phyloP scores from a whole-genome alignment of 2,113 vertebrate species.

The Tichodroma muraria region DNA sequence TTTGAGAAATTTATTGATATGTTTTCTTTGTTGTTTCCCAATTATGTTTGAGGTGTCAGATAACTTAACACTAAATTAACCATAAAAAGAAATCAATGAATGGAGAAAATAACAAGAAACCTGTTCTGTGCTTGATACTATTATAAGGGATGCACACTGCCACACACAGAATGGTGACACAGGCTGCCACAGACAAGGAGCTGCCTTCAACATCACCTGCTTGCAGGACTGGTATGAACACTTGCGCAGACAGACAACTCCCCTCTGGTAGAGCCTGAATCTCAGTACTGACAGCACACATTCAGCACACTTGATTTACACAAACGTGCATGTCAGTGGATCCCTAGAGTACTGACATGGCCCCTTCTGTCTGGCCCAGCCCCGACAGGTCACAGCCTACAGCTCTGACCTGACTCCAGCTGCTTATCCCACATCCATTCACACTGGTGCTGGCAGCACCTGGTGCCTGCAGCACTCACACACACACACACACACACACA shows the following conservation, averaged over 20 bases:
- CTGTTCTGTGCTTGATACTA: neutral
- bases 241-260: neutral
- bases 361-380: fast-evolving
- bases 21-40: neutral
- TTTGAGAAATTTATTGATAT: neutral
- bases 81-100: neutral
- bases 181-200: neutral
- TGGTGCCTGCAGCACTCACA: neutral
- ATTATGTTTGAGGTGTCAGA: neutral
- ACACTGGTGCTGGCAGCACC: too few species aligned
- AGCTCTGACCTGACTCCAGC: neutral
- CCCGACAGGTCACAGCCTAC: neutral
- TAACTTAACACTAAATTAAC: neutral
- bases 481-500: neutral
- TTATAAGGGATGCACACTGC: neutral
- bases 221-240: neutral
- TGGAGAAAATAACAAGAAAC: neutral
- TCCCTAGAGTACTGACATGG: fast-evolving
- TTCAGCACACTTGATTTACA: neutral
- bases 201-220: neutral
- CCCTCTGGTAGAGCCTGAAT: neutral
- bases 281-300: neutral
- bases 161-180: neutral
- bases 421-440: neutral
- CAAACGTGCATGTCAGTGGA: fast-evolving